These are phyloP conservation scores for Pipra filicauda DNA, from an alignment of 2,113 vertebrate genomes.

Conservation along the genomic window DNA sequence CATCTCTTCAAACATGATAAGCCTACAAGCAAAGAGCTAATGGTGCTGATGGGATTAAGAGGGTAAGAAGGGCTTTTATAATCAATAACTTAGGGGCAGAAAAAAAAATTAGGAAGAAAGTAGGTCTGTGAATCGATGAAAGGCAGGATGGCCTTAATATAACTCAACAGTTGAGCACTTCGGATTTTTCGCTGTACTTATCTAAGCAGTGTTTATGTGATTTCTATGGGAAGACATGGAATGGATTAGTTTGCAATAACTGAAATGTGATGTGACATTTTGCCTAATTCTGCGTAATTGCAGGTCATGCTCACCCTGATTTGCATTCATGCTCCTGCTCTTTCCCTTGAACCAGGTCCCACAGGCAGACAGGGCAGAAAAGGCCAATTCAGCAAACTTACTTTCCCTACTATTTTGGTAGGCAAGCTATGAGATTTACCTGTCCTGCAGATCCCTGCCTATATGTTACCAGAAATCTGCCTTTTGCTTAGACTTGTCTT, in stretches of 20 bases:
- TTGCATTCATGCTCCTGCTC: background rate
- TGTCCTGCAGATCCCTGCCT: background rate
- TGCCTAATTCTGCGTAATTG: background rate
- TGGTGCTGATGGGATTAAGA: conserved; percentile 33
- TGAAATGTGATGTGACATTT: background rate
- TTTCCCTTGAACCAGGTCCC: background rate
- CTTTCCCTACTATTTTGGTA: background rate
- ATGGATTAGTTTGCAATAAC: background rate
- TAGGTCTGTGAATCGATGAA: background rate
- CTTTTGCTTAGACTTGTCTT: background rate
- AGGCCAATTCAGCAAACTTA: background rate
- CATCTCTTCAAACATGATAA: background rate
- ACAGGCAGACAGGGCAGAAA: background rate
- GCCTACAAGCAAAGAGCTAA: conserved; percentile 28
- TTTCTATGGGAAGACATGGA: background rate
- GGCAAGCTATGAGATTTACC: background rate
- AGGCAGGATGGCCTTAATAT: background rate
- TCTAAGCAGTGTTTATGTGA: background rate
- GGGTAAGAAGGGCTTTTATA: background rate
- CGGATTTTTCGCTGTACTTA: background rate
- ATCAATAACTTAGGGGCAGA: conserved; percentile 30
- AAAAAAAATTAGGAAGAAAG: background rate
- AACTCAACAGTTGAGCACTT: background rate
- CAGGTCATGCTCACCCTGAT: background rate
- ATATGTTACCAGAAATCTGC: background rate